Evolutionary conservation across 1,140 invertebrate species (phyloP).

Genomic region (Palaemon carinicauda): DNA sequence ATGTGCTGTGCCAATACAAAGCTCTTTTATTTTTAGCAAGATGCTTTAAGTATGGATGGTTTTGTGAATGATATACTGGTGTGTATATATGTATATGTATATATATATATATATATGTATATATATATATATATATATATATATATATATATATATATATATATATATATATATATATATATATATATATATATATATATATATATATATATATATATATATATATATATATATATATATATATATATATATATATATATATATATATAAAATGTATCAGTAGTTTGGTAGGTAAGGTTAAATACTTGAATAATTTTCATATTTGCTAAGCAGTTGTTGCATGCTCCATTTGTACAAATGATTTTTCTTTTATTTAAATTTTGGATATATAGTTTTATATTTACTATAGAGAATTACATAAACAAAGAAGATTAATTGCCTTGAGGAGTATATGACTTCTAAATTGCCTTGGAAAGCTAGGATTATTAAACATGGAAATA

Average conservation of each 20-base stretch:
- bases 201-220: too few species aligned
- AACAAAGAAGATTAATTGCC: slow-evolving; percentile 5
- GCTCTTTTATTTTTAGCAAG: slow-evolving; percentile 26
- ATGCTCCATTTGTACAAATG: slow-evolving; percentile 26
- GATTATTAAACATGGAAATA: not conserved
- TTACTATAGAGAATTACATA: not conserved
- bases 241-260: too few species aligned
- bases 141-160: too few species aligned
- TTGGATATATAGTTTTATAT: slow-evolving; percentile 25
- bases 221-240: too few species aligned
- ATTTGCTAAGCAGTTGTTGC: slow-evolving; percentile 5
- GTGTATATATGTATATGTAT: too few species aligned
- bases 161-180: too few species aligned
- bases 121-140: too few species aligned
- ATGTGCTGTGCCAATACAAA: slow-evolving; percentile 40
- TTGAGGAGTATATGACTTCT: slow-evolving; percentile 6
- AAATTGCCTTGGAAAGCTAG: slow-evolving; percentile 11
- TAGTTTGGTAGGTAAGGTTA: too few species aligned
- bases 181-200: too few species aligned
- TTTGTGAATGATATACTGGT: not conserved
- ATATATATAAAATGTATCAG: too few species aligned
- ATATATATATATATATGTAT: not conserved
- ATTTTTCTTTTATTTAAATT: slow-evolving; percentile 18
- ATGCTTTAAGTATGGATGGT: slow-evolving; percentile 36
- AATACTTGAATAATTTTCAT: slow-evolving; percentile 14